These are phyloP conservation scores for Pachypeltis micranthus DNA, from an alignment of 1,140 invertebrate species.

Conservation along the genomic window DNA sequence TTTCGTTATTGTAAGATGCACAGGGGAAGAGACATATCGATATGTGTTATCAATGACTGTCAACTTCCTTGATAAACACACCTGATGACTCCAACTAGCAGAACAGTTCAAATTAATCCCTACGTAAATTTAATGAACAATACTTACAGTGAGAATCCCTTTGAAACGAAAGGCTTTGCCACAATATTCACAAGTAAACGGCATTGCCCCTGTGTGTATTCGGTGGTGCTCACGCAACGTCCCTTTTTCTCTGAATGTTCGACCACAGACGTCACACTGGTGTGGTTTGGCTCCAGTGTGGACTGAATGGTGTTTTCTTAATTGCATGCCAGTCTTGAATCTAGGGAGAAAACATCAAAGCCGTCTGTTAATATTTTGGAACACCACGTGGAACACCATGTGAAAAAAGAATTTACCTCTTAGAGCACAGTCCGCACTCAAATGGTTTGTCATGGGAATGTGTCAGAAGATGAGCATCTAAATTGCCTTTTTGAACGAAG, in stretches of 20 bases:
- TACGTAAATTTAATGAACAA: too few relatives aligned
- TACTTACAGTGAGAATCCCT: conserved; percentile 25
- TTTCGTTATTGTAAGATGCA: too few relatives aligned
- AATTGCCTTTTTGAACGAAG: conserved; percentile 30
- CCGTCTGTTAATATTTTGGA: too few relatives aligned
- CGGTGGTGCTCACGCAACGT: conserved; percentile 47
- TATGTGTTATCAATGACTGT: too few relatives aligned
- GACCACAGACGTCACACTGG: conserved; percentile 57
- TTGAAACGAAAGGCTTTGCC: conserved; percentile 55
- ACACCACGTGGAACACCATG: too few relatives aligned
- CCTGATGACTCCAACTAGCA: too few relatives aligned
- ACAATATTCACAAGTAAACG: conserved; percentile 57
- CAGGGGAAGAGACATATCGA: too few relatives aligned
- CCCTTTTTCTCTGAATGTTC: conserved; percentile 51
- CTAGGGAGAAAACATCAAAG: too few relatives aligned
- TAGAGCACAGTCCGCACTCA: conserved; percentile 21
- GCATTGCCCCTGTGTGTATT: conserved; percentile 79
- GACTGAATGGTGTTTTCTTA: conserved; percentile 46
- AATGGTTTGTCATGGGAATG: conserved; percentile 44
- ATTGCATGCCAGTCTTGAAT: conserved; percentile 43
- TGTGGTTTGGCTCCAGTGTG: conserved; percentile 59
- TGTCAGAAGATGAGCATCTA: conserved; percentile 39
- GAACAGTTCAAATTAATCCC: too few relatives aligned
- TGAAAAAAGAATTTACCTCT: conserved; percentile 20
- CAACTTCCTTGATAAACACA: too few relatives aligned